A percentile compares a stretch with the other conserved stretches of the same genome.
Conservation (phyloP, 2,797 vertebrate species). For the Cuculus canorus region DNA sequence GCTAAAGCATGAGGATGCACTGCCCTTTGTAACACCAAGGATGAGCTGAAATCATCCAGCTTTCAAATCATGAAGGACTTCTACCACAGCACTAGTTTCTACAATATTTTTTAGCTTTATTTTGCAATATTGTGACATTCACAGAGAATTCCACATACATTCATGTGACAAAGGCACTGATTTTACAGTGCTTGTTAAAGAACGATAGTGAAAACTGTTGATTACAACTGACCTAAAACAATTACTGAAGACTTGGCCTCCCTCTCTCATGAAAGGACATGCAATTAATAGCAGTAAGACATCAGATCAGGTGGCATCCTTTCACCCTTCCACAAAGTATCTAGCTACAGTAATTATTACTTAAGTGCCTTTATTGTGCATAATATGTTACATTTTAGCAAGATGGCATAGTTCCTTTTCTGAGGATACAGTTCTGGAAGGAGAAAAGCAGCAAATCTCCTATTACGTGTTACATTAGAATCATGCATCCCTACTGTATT, state of each 20-base stretch:
- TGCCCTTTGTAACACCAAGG: background rate
- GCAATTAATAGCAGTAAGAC: background rate
- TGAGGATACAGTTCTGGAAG: background rate
- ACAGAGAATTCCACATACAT: background rate
- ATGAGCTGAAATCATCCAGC: background rate
- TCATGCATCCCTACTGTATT: background rate
- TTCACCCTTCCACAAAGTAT: background rate
- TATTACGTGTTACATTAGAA: background rate
- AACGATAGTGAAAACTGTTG: background rate
- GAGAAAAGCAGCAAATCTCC: background rate
- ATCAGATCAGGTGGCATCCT: background rate
- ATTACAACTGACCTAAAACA: background rate
- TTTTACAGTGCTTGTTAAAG: constrained; percentile 10
- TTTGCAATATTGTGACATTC: background rate
- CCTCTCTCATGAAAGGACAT: background rate
- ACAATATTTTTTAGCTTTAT: constrained; percentile 39
- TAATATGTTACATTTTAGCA: background rate
- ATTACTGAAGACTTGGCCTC: background rate
- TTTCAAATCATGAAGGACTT: background rate
- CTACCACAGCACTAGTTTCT: background rate
- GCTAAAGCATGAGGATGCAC: background rate
- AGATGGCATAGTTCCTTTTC: background rate
- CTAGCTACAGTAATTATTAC: background rate
- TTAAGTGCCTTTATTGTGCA: background rate
- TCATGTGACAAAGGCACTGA: background rate